Evolutionary conservation across 2,113 vertebrate genomes (phyloP).

Genomic region (Phycodurus eques): DNA sequence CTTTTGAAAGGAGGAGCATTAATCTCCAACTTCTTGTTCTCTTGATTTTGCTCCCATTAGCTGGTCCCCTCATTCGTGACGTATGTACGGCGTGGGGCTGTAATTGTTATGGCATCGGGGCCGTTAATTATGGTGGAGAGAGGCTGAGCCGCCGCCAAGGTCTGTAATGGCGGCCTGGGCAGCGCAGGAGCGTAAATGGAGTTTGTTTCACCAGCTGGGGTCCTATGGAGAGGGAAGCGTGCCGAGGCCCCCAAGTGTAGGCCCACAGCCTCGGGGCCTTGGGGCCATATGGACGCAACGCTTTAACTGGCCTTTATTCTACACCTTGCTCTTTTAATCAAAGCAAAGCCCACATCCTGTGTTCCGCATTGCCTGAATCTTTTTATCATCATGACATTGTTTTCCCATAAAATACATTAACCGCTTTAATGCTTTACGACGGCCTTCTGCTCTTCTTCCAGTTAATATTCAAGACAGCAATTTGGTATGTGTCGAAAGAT

Average conservation of each 20-base stretch:
- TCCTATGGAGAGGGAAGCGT: conserved; percentile 87
- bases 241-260: conserved; percentile 79
- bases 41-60: conserved; percentile 93
- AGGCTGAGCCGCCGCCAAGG: conserved; percentile 98
- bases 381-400: conserved; percentile 47
- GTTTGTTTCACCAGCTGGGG: conserved; percentile 97
- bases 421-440: conserved; percentile 32
- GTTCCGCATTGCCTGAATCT: conserved; percentile 55
- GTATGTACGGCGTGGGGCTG: conserved; percentile 84
- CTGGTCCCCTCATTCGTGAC: conserved; percentile 89
- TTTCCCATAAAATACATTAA: conserved; percentile 52
- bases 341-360: conserved; percentile 73
- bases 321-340: conserved; percentile 80
- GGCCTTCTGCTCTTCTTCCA: conserved; percentile 35
- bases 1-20: conserved; percentile 80
- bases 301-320: conserved; percentile 76
- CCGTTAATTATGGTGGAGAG: conserved; percentile 99
- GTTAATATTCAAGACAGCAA: conserved; percentile 28
- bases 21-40: conserved; percentile 82
- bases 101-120: conserved; percentile 96
- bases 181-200: conserved; percentile 93
- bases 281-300: conserved; percentile 92
- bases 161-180: conserved; percentile 93
- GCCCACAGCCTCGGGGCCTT: conserved; percentile 84
- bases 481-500: conserved; percentile 44